These are phyloP conservation scores for Grammomys dolichurus DNA, from an alignment of 2,113 vertebrate genomes.

Conservation along the genomic window DNA sequence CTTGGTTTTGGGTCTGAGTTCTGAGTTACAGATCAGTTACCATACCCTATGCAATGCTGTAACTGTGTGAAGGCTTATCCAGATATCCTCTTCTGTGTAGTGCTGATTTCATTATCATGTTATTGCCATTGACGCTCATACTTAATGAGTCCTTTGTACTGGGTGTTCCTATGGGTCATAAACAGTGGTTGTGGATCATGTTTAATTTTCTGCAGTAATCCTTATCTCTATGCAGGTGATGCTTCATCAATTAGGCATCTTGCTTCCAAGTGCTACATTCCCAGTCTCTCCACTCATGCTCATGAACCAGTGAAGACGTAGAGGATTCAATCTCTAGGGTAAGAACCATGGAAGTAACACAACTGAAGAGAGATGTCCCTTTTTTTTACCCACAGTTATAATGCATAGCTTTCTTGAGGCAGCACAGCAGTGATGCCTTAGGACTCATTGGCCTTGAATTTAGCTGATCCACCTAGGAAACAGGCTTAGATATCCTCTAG, in stretches of 20 bases:
- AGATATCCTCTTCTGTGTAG: background rate
- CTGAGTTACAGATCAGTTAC: background rate
- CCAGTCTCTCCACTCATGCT: background rate
- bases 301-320: background rate
- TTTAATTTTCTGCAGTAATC: background rate
- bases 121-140: background rate
- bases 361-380: background rate
- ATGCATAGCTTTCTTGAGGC: background rate
- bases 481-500: background rate
- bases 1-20: background rate
- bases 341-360: background rate
- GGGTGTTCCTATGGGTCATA: background rate
- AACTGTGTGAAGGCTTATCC: background rate
- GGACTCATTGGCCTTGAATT: background rate
- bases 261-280: background rate
- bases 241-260: background rate
- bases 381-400: background rate
- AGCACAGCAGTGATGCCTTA: background rate
- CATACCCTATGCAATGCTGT: background rate
- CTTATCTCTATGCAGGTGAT: background rate
- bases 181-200: background rate
- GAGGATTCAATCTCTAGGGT: background rate
- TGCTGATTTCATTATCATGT: background rate
- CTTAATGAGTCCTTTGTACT: background rate
- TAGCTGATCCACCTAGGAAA: background rate